Evolutionary conservation across 2,797 vertebrate genomes (phyloP), one percentile per base, ranked within the genome.

Genomic region (Arctocebus calabarensis): DNA sequence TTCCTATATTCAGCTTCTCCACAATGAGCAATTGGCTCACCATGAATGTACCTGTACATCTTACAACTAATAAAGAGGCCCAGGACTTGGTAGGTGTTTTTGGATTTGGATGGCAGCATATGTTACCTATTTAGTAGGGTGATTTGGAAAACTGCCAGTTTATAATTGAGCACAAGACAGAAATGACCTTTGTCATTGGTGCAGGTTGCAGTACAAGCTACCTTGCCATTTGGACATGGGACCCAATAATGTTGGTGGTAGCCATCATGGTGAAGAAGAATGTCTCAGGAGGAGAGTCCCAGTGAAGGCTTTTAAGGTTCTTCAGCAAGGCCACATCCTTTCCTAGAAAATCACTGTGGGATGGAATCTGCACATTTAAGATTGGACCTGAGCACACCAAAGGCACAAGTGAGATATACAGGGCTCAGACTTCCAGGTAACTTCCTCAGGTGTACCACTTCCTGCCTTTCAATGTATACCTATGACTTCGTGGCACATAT

Each of bases 131-230:
- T 57, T 74, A 43, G 25, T 27, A 37, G 37, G 5, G 17, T 94
- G 16, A 71, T 84, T 71, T 96, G 84, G 64, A 88, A 94, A 88
- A 62, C 25, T 84, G 14, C 6, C 34, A 34, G 55, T 32, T 87
- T 70, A 16, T 84, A 40, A 71, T 34, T 68, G n/a, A 10, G 34
- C 29, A 34, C 17, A 55, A 40, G 43, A 8, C 3, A 66, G 61
- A 61, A 59, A 10, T 90, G 68, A 2, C n/a, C n/a, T 61, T 10
- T 70, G 14, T 29, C 43, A 25, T 25, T 8, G 40, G 27, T 43
- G 13, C 7, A 32, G 22, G 16, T 52, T 59, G n/a, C 12, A 55
- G 22, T 7, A 77, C 23, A 81, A 61, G 61, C 25, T 14, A 4
- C 29, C 34, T 32, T 79, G 13, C 3, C 23, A 68, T 16, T 52